Evolutionary conservation across 2,113 vertebrate genomes (phyloP).

Genomic region (Lipotes vexillifer): DNA sequence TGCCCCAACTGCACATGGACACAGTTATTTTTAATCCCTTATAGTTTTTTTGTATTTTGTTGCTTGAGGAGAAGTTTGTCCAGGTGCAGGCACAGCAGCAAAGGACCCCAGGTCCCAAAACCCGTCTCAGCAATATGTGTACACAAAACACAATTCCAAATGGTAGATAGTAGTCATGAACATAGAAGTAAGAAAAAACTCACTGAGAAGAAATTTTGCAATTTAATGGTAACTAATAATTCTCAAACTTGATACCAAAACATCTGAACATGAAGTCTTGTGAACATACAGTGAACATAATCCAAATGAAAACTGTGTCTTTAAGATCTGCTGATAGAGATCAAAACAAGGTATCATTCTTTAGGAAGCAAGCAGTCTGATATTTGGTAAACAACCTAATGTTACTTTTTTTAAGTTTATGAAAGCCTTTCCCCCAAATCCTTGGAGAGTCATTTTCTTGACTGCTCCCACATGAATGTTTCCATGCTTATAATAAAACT

Average conservation of each 20-base stretch:
- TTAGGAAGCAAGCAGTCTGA: not conserved
- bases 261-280: not conserved
- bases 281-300: not conserved
- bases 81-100: no score
- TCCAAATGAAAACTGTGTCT: not conserved
- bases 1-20: no score
- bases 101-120: no score
- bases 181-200: not conserved
- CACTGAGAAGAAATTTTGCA: not conserved
- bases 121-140: not conserved
- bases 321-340: not conserved
- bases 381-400: not conserved
- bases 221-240: not conserved
- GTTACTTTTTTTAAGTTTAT: not conserved
- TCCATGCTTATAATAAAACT: not conserved
- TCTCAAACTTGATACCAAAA: not conserved
- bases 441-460: not conserved
- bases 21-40: no score
- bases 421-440: not conserved
- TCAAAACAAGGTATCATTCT: not conserved
- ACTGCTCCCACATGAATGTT: not conserved
- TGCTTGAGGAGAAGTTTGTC: no score
- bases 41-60: no score
- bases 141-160: not conserved
- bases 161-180: not conserved